Evolutionary conservation across 37 sponge, comb jelly and placozoan genomes (phyloP), one percentile per base, ranked within the genome.

Genomic region (Theonella swinhoei): DNA sequence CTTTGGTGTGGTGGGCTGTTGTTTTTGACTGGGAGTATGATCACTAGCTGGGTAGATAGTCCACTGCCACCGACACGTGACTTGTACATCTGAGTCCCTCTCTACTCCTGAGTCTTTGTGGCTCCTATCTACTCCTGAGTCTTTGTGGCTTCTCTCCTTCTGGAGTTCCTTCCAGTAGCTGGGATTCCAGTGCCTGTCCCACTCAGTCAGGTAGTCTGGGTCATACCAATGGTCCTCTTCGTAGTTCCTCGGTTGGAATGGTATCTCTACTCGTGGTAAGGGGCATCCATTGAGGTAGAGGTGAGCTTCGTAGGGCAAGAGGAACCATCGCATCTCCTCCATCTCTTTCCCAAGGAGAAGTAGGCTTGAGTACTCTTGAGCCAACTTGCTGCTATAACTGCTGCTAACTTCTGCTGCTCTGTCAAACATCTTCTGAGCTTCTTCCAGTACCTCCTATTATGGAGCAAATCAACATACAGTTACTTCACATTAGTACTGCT

Each of bases 311-410:
- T 65, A 74, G 20, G 97, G 94, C 3, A 89, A 72, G 30, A 94
- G 68, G 70, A 94, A 96, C 97, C 97, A 96, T 30, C 97, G 79
- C 82, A 91, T 43, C 34, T 58, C 62, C 43, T 91, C 86, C 22
- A 77, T 88, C 25, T 87, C 81, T 32, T 84, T 84, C 25, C 63
- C 63, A 32, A 96, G 80, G 28, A 91, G 32, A 37, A 81, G 7
- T 14, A 47, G 54, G 14, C 11, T 14, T 47, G 54, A 47, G 14
- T 47, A 47, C 11, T 47, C 54, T 14, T 14, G 36, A 30, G 68
- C 28, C 69, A 87, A 87, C 39, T 91, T 68, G 35, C 78, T 71
- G n/a, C 39, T 68, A 33, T 68, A 60, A 25, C 64, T 7, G 14
- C 7, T 14, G 54, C 54, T 47, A 7, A 17, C 54, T 14, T 47